phyloP scores from a whole-genome alignment of 64 coral and sea anemone genomes.

The Montipora cactus region DNA sequence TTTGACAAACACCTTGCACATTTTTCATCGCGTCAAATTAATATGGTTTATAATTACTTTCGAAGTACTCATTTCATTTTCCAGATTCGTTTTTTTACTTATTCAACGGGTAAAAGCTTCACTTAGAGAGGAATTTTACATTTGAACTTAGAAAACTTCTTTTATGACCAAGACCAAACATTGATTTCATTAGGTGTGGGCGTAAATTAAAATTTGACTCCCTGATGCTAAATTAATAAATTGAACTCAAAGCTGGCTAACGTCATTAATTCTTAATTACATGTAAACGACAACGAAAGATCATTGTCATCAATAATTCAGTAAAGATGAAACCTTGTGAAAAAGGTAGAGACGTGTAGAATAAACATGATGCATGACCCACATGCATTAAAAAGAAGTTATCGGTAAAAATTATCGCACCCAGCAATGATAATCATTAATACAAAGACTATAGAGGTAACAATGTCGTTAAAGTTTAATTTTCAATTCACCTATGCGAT shows the following conservation, averaged over 20 bases:
- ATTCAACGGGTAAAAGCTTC: too few species aligned
- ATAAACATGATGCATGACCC: background rate
- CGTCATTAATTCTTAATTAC: background rate
- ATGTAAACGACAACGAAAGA: background rate
- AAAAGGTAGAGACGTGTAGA: background rate
- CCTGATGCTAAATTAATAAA: background rate
- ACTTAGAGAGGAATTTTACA: too few species aligned
- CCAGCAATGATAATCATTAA: background rate
- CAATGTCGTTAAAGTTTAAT: slow-evolving; percentile 28
- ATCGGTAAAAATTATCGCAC: background rate
- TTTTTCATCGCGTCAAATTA: too few species aligned
- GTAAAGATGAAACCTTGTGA: background rate
- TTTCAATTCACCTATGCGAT: background rate
- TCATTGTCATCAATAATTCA: background rate
- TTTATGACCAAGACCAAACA: too few species aligned
- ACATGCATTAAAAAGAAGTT: background rate
- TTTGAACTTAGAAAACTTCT: too few species aligned
- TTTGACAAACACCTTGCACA: too few species aligned
- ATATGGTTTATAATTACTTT: too few species aligned
- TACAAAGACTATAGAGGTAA: background rate
- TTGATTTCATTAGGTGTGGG: background rate
- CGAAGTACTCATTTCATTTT: too few species aligned
- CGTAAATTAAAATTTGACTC: background rate
- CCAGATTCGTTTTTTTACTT: too few species aligned
- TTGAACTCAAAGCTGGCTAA: background rate